phyloP scores from a whole-genome alignment of 1,140 invertebrate species.

The Aphaenogaster rudis region DNA sequence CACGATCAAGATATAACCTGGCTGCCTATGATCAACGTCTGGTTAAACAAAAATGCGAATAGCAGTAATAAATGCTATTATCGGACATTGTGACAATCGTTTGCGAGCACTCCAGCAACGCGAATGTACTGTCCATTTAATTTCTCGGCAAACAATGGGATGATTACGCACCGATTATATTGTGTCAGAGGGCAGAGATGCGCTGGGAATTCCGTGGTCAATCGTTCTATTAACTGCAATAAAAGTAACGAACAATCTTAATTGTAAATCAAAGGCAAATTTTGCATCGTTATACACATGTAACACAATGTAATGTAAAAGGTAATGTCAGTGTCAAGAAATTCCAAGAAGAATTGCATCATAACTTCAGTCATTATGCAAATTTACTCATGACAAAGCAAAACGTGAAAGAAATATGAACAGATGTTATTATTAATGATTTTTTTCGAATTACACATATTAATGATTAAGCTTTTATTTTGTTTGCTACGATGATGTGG shows the following conservation, averaged over 20 bases:
- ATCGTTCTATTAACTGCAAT: conserved; percentile 59
- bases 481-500: background rate
- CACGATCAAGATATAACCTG: conserved; percentile 45
- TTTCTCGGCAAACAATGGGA: conserved; percentile 65
- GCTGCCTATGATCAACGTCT: conserved; percentile 49
- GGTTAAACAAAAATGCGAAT: conserved; percentile 58
- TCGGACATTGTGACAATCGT: conserved; percentile 57
- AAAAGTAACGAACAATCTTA: conserved; percentile 63
- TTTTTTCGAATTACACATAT: background rate
- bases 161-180: conserved; percentile 63
- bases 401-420: background rate
- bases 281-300: conserved; percentile 23
- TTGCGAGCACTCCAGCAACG: conserved; percentile 48
- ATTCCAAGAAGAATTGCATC: conserved; percentile 12
- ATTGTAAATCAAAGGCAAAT: conserved; percentile 61
- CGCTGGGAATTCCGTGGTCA: conserved; percentile 58
- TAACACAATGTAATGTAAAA: conserved; percentile 3
- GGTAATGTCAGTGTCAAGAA: conserved; percentile 31
- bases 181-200: conserved; percentile 56
- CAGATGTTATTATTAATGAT: background rate
- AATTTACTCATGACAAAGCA: background rate
- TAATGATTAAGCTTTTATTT: background rate
- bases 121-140: conserved; percentile 59
- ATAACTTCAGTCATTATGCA: background rate
- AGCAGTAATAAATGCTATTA: conserved; percentile 62